A percentile compares a stretch with the other conserved stretches of the same genome.
phyloP scores from a whole-genome alignment of 2,113 vertebrate species.

The Hipposideros armiger region DNA sequence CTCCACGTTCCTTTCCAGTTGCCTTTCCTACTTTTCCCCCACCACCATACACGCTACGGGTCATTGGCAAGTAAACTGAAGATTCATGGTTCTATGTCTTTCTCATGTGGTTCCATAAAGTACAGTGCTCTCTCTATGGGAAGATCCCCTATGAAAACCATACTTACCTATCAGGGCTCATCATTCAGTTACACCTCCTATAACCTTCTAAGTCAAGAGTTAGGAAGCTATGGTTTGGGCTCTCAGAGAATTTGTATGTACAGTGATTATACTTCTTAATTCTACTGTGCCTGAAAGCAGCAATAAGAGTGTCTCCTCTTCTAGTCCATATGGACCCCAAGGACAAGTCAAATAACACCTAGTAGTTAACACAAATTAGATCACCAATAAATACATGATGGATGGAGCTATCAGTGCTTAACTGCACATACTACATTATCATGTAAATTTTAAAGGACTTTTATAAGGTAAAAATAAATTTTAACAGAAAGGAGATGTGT shows the following conservation, averaged over 20 bases:
- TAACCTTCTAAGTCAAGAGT: neutral
- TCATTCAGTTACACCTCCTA: neutral
- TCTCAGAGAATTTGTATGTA: neutral
- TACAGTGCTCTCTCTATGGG: neutral
- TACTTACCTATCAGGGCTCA: neutral
- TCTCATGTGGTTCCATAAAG: neutral
- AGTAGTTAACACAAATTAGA: conserved; percentile 31
- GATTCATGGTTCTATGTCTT: neutral
- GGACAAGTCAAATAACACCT: conserved; percentile 36
- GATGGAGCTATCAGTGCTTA: neutral
- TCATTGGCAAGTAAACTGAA: neutral
- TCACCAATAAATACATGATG: conserved; percentile 38
- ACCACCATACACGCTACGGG: neutral
- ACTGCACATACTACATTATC: neutral
- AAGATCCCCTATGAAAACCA: neutral
- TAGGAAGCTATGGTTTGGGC: neutral
- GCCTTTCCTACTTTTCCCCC: neutral
- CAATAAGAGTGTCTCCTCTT: neutral
- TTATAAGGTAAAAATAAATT: conserved; percentile 43
- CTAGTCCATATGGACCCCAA: neutral
- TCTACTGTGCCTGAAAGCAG: neutral
- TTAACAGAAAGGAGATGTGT: neutral
- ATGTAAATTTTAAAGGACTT: conserved; percentile 18
- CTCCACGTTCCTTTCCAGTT: neutral
- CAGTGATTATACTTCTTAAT: neutral